phyloP scores from a whole-genome alignment of 2,797 vertebrate genomes.

The Catharus ustulatus region DNA sequence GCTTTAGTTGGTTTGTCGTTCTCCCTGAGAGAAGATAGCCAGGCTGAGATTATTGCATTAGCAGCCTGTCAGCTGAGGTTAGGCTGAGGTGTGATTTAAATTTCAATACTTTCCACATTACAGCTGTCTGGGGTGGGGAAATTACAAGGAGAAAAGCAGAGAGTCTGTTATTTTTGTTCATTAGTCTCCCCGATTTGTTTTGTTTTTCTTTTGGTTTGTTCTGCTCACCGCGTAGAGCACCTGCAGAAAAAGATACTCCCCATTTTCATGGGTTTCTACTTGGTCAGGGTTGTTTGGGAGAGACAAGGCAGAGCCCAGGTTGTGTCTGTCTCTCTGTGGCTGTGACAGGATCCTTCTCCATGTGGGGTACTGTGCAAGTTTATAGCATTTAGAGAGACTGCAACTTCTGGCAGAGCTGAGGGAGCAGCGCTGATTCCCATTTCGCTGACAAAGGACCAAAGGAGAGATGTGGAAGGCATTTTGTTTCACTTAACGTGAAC shows the following conservation, averaged over 20 bases:
- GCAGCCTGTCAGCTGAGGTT: constrained; percentile 68
- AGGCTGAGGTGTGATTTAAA: constrained; percentile 75
- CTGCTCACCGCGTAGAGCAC: neutral
- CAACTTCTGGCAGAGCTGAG: neutral
- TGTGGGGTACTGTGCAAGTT: neutral
- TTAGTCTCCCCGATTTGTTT: constrained; percentile 37
- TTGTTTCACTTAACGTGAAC: neutral
- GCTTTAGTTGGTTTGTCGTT: constrained; percentile 70
- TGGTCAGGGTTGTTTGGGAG: neutral
- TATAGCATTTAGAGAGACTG: neutral
- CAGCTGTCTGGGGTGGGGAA: constrained; percentile 67
- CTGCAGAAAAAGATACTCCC: neutral
- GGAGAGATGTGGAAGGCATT: neutral
- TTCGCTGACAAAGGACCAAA: neutral
- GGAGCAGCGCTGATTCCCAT: neutral
- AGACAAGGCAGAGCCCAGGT: neutral
- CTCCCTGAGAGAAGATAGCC: constrained; percentile 75
- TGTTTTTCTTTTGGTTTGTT: constrained; percentile 15
- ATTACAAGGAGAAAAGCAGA: constrained; percentile 45
- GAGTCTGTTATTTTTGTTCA: constrained; percentile 56
- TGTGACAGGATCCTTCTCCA: neutral
- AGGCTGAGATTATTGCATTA: constrained; percentile 67
- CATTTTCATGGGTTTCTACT: neutral
- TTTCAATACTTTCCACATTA: constrained; percentile 74
- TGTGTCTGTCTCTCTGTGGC: neutral